Conservation (phyloP, 2,888 invertebrate species). For the Aelia acuminata region DNA sequence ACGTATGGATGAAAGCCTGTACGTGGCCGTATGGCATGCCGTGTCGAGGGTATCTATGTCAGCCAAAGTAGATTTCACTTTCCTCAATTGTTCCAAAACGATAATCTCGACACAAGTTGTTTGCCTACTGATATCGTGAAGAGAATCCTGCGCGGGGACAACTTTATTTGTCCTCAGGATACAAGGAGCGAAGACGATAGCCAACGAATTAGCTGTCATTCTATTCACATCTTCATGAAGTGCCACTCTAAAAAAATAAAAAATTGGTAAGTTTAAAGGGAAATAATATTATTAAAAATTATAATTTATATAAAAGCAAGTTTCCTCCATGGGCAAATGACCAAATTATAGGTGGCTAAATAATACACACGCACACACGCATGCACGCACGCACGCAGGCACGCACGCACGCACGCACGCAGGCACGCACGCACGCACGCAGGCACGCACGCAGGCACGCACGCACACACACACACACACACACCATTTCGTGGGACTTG, state of each 20-base stretch:
- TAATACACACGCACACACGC: too few relatives aligned
- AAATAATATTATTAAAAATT: background rate
- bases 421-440: too few relatives aligned
- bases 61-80: slow-evolving; percentile 87
- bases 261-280: background rate
- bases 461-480: too few relatives aligned
- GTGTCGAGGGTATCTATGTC: slow-evolving; percentile 92
- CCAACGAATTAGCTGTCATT: slow-evolving; percentile 92
- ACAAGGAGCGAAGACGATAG: slow-evolving; percentile 96
- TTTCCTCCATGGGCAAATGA: too few relatives aligned
- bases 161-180: slow-evolving; percentile 89
- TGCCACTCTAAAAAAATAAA: slow-evolving; percentile 76
- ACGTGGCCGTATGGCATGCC: slow-evolving; percentile 87
- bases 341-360: too few relatives aligned
- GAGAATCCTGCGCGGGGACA: slow-evolving; percentile 91
- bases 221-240: slow-evolving; percentile 88
- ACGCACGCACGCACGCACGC: too few relatives aligned
- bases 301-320: too few relatives aligned
- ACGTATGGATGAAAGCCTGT: slow-evolving; percentile 82
- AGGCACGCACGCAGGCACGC: too few relatives aligned
- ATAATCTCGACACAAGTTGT: slow-evolving; percentile 93
- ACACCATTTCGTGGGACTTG: too few relatives aligned
- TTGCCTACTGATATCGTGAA: slow-evolving; percentile 90
- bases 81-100: slow-evolving; percentile 86
- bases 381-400: too few relatives aligned